Conservation (phyloP, 1,140 invertebrate species). For the Patella vulgata region DNA sequence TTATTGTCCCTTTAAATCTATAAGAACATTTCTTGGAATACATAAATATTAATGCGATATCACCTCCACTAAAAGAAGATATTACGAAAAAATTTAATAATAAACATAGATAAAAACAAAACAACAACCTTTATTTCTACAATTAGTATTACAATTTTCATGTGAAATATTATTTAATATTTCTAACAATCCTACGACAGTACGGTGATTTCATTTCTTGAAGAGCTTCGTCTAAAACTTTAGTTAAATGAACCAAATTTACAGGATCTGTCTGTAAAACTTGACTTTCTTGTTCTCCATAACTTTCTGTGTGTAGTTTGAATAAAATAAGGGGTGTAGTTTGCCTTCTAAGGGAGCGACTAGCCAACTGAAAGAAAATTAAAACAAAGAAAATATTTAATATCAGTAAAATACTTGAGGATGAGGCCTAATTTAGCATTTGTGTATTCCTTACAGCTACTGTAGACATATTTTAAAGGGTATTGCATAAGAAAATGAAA, state of each 20-base stretch:
- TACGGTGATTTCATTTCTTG: constrained; percentile 71
- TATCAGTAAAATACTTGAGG: neutral
- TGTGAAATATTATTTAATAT: constrained; percentile 50
- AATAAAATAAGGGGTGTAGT: constrained; percentile 71
- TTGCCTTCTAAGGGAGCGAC: constrained; percentile 71
- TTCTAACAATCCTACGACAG: constrained; percentile 61
- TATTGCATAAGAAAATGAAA: too few species aligned
- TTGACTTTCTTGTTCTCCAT: constrained; percentile 60
- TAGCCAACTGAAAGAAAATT: constrained; percentile 69
- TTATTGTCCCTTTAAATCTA: too few species aligned
- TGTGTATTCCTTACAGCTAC: too few species aligned
- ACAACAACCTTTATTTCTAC: too few species aligned
- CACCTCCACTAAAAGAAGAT: too few species aligned
- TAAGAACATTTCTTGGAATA: too few species aligned
- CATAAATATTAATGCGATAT: too few species aligned
- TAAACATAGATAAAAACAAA: too few species aligned
- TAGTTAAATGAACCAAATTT: constrained; percentile 73
- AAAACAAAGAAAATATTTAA: constrained; percentile 1
- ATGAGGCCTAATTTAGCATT: neutral
- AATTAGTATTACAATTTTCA: too few species aligned
- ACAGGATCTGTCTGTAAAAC: constrained; percentile 73
- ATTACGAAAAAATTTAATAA: too few species aligned
- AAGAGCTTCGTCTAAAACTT: constrained; percentile 73
- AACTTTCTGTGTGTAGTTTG: constrained; percentile 68
- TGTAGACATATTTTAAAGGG: neutral